Conservation (phyloP, 2,113 vertebrate species). For the Sebastes fasciatus region DNA sequence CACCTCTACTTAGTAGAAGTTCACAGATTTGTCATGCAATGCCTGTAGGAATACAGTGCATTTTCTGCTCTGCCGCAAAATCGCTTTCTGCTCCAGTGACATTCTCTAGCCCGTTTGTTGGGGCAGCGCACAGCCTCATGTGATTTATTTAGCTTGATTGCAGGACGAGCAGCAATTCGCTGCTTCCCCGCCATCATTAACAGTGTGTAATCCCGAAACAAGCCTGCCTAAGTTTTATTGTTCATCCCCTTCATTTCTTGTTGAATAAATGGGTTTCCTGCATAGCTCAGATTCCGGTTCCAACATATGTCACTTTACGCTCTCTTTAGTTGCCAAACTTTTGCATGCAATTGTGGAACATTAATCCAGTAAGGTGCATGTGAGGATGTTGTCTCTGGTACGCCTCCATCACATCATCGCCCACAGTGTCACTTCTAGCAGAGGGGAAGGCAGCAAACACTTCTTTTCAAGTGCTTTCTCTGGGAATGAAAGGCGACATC, state of each 20-base stretch:
- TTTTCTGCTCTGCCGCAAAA: conserved; percentile 79
- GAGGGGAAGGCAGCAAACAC: conserved; percentile 62
- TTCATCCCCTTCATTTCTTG: conserved; percentile 27
- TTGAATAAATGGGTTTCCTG: conserved; percentile 6
- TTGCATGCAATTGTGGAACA: conserved; percentile 57
- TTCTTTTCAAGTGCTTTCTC: conserved; percentile 65
- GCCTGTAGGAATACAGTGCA: conserved; percentile 79
- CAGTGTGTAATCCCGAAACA: conserved; percentile 27
- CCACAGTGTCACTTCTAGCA: conserved; percentile 76
- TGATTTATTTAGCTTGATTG: conserved; percentile 73
- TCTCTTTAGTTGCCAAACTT: conserved; percentile 70
- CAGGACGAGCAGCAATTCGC: conserved; percentile 52
- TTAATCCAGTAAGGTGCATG: conserved; percentile 65
- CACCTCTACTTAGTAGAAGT: conserved; percentile 66
- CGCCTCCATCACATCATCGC: conserved; percentile 75
- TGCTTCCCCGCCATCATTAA: conserved; percentile 50
- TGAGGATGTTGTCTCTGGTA: conserved; percentile 62
- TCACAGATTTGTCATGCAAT: conserved; percentile 78
- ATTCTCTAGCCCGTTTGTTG: conserved; percentile 60
- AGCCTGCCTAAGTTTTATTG: conserved; percentile 20
- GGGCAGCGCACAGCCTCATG: conserved; percentile 59
- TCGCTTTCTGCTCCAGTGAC: conserved; percentile 74
- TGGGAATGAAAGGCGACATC: conserved; percentile 68
- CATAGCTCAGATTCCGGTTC: conserved; percentile 12
- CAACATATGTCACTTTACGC: conserved; percentile 48